These are phyloP conservation scores for Meriones unguiculatus DNA, from an alignment of 2,113 vertebrate species.

Conservation along the genomic window DNA sequence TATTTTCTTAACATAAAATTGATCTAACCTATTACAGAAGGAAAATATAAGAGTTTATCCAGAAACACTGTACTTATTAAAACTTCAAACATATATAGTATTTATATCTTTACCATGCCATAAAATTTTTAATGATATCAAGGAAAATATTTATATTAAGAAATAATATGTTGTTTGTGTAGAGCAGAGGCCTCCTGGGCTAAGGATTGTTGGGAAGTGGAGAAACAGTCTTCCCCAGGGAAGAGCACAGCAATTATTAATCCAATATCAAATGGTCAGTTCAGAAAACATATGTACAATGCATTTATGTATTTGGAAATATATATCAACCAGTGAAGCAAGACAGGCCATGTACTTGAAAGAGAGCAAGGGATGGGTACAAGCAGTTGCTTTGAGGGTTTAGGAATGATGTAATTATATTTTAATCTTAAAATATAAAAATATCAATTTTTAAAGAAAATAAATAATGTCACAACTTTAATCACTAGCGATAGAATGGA, in stretches of 20 bases:
- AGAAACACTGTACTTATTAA: not conserved
- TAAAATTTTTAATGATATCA: not conserved
- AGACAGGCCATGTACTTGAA: not conserved
- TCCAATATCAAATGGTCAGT: not conserved
- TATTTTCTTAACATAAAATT: not conserved
- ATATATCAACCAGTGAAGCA: not conserved
- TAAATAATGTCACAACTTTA: not conserved
- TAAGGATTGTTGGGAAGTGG: not conserved
- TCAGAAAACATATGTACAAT: not conserved
- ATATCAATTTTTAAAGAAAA: not conserved
- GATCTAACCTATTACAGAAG: not conserved
- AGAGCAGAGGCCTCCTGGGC: not conserved
- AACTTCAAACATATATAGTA: not conserved
- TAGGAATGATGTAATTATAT: not conserved
- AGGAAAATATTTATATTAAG: not conserved
- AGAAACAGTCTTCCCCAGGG: not conserved
- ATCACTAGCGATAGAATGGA: not conserved
- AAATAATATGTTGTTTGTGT: not conserved
- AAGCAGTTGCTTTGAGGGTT: rapidly evolving
- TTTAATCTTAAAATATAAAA: not conserved
- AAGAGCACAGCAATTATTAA: not conserved
- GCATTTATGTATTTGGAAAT: not conserved
- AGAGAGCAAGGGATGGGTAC: not conserved
- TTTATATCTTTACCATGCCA: not conserved
- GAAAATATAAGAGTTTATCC: not conserved